These are phyloP conservation scores for Acromyrmex charruanus DNA, from an alignment of 1,140 invertebrate genomes.

Conservation along the genomic window DNA sequence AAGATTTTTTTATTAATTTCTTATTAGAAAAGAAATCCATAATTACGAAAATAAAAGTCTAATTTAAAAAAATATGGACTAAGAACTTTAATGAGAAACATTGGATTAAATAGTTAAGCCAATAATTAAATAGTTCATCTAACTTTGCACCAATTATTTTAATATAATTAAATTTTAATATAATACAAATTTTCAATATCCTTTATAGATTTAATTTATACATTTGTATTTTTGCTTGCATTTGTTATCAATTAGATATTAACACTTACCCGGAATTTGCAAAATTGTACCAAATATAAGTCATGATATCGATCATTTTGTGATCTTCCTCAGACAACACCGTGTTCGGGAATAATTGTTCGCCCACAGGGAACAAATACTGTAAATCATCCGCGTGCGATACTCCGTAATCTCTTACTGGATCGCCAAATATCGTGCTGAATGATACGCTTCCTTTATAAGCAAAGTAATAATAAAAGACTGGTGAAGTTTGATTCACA, in stretches of 20 bases:
- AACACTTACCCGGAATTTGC: constrained; percentile 88
- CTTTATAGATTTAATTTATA: background rate
- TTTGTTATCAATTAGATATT: background rate
- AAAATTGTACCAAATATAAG: constrained; percentile 91
- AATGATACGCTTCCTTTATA: constrained; percentile 90
- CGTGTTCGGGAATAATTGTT: constrained; percentile 87
- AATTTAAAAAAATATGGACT: background rate
- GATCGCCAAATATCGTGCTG: constrained; percentile 89
- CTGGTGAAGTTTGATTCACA: constrained; percentile 82
- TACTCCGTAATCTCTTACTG: constrained; percentile 88
- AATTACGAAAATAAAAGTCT: background rate
- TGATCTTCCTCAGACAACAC: constrained; percentile 85
- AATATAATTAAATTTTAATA: background rate
- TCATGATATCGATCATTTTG: constrained; percentile 87
- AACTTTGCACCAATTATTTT: background rate
- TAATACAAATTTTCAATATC: background rate
- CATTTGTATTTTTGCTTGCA: background rate
- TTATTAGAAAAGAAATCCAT: background rate
- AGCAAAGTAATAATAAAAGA: constrained; percentile 90
- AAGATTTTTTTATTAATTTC: background rate
- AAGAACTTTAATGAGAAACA: background rate
- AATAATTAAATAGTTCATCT: background rate
- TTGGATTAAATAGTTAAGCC: background rate
- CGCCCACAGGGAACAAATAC: constrained; percentile 90
- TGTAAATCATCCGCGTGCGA: constrained; percentile 92